A percentile compares a stretch with the other conserved stretches of the same genome.
Conservation (phyloP, 2,888 invertebrate genomes). For the Hedychridium roseum region DNA sequence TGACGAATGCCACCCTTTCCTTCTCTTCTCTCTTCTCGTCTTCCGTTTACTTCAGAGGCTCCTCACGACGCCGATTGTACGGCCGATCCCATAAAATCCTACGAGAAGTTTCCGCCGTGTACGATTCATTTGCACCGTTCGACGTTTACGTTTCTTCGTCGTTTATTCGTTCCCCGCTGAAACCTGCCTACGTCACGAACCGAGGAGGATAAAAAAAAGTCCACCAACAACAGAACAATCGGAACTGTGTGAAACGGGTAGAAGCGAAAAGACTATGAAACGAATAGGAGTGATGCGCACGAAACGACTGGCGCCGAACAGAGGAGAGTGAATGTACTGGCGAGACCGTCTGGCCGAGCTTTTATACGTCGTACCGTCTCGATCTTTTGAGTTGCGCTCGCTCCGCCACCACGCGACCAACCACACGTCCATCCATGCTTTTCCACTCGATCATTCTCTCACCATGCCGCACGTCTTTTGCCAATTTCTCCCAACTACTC, state of each 20-base stretch:
- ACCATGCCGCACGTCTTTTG: neutral
- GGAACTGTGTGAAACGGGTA: too few relatives aligned
- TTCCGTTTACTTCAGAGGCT: conserved; percentile 12
- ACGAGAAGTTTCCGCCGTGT: conserved; percentile 39
- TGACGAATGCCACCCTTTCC: neutral
- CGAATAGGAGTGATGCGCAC: too few relatives aligned
- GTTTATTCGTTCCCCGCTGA: neutral
- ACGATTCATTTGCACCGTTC: conserved; percentile 36
- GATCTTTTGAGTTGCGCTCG: too few relatives aligned
- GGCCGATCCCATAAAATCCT: conserved; percentile 44
- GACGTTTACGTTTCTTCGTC: neutral
- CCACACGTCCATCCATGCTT: too few relatives aligned
- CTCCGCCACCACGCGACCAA: too few relatives aligned
- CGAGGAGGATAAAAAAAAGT: too few relatives aligned
- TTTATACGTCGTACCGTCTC: conserved; percentile 50
- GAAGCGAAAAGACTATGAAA: neutral
- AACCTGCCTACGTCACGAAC: neutral
- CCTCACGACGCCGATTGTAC: conserved; percentile 30
- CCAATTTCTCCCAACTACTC: conserved; percentile 1
- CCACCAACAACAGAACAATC: too few relatives aligned
- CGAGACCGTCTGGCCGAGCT: conserved; percentile 38
- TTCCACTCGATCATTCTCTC: conserved; percentile 11
- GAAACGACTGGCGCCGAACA: conserved; percentile 24
- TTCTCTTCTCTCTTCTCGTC: neutral
- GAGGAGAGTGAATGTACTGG: conserved; percentile 47